Base-by-base conservation (phyloP, 2,797 vertebrate species). In the Lophura swinhoii region DNA sequence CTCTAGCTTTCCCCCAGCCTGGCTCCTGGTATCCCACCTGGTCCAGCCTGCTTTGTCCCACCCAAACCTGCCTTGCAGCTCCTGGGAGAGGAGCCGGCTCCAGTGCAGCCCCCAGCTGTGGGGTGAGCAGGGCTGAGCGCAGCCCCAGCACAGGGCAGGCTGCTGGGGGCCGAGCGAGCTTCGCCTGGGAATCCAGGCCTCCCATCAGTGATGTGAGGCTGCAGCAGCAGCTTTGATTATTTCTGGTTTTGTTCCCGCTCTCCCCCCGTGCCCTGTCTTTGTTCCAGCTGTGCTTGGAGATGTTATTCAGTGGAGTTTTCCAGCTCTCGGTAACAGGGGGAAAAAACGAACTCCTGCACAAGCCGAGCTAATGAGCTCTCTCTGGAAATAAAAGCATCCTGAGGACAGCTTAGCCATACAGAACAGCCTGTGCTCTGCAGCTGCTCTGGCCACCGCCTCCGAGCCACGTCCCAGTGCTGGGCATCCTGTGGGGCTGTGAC, bases 331-430 rank as follows among this genome's bases (percentile, higher is more conserved):
- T 81, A 87, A 74, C 66, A n/a, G 53, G 64, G 55, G 68, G 22
- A 14, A 55, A 90, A 92, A 41, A 35, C 28, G 2, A 90, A 84
- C 93, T 80, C 44, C 73, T 81, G 77, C 62, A 85, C 93, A 95
- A 95, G 90, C 92, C 74, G 83, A 88, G 81, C 93, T 97, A 96
- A 97, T 96, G 97, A 96, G 95, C 87, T 94, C 94, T 96, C 94
- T 88, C 95, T 93, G 94, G 95, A 97, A 92, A 94, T 92, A 90
- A 95, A 95, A 90, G 92, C 83, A 72, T 93, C 87, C 72, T 51
- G 62, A 95, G 95, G 90, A 89, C 90, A 94, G 75, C 82, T 67
- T 84, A n/a, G 67, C 48, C 49, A 24, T 78, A 91, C 59, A 93
- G 88, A 95, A 88, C 93, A 91, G 82, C 84, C 71, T 0, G 10